Conservation (phyloP, 2,113 vertebrate species). For the Leptosomus discolor region DNA sequence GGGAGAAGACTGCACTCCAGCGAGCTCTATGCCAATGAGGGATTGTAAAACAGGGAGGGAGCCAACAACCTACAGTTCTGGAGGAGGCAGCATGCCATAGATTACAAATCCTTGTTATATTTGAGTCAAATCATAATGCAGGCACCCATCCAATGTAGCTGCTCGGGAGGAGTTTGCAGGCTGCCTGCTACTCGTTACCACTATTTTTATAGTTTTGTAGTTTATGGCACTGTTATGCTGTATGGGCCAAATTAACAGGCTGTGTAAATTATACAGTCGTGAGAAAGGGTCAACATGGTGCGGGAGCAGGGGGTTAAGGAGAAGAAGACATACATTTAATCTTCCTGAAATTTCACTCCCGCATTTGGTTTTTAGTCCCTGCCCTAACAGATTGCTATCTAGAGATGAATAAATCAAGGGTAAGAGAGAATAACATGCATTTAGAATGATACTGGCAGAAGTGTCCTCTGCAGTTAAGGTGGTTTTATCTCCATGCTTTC, state of each 20-base stretch:
- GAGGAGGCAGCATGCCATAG: background rate
- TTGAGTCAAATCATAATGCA: background rate
- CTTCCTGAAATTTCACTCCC: background rate
- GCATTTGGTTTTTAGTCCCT: background rate
- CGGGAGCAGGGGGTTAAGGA: background rate
- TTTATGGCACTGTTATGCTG: background rate
- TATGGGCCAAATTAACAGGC: background rate
- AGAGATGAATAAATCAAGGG: background rate
- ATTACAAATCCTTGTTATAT: background rate
- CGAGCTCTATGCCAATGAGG: background rate
- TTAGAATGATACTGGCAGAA: background rate
- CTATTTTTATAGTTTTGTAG: background rate
- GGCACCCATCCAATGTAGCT: background rate
- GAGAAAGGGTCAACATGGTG: background rate
- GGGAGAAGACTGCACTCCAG: background rate
- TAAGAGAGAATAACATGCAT: background rate
- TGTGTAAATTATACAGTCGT: background rate
- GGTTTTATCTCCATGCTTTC: background rate
- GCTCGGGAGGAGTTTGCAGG: background rate
- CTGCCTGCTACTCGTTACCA: background rate
- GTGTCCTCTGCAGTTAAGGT: background rate
- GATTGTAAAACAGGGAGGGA: background rate
- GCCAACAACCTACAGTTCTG: background rate
- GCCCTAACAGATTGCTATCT: background rate
- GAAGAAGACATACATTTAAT: background rate